phyloP scores from a whole-genome alignment of 2,797 vertebrate genomes.

The Cyprinodon diabolis region DNA sequence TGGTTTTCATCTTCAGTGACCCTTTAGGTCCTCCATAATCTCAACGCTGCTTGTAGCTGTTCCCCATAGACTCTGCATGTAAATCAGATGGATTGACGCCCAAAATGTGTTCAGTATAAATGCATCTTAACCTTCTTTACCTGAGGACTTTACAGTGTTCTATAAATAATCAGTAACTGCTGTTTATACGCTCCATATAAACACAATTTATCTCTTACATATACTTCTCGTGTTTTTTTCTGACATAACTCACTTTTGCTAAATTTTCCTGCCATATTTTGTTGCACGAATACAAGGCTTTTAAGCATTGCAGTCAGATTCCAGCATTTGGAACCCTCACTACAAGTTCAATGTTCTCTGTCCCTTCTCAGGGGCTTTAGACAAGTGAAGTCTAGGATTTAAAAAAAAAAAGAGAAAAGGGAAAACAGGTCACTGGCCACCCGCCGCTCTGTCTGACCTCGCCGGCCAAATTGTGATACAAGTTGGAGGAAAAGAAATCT shows the following conservation, averaged over 20 bases:
- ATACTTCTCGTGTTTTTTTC: conserved; percentile 63
- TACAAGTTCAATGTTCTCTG: conserved; percentile 31
- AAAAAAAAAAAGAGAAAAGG: conserved; percentile 37
- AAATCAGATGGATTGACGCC: too few species aligned
- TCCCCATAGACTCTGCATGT: too few species aligned
- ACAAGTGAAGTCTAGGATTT: conserved; percentile 66
- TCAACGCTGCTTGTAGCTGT: too few species aligned
- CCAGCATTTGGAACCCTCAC: conserved; percentile 42
- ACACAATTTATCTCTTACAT: conserved; percentile 3
- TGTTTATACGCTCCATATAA: not conserved
- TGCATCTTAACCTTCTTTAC: not conserved
- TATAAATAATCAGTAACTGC: not conserved
- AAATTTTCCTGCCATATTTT: conserved; percentile 18
- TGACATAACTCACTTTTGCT: conserved; percentile 31
- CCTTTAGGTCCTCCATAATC: too few species aligned
- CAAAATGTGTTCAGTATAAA: too few species aligned
- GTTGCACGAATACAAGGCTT: conserved; percentile 62
- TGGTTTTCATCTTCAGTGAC: too few species aligned
- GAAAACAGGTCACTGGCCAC: conserved; percentile 66
- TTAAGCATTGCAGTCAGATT: conserved; percentile 75
- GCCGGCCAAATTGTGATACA: conserved; percentile 46
- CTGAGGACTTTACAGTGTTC: not conserved
- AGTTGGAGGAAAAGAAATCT: conserved; percentile 45
- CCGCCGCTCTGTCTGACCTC: conserved; percentile 50
- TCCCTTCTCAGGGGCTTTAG: conserved; percentile 47